These are phyloP conservation scores for Tragelaphus buxtoni DNA, from an alignment of 2,113 vertebrate genomes.

Conservation along the genomic window DNA sequence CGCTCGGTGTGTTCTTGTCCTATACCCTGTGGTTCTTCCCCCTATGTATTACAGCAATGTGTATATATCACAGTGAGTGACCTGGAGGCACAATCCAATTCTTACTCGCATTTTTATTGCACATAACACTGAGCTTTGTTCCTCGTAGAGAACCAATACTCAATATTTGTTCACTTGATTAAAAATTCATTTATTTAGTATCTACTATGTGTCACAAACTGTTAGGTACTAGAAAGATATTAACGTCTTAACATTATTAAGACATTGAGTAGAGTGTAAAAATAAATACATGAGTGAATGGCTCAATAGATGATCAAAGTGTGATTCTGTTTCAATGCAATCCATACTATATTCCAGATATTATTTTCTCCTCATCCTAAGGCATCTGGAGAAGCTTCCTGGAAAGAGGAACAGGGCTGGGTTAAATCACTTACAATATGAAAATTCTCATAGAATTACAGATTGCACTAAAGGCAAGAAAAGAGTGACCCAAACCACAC, in stretches of 20 bases:
- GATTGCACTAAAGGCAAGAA: background rate
- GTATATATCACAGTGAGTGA: background rate
- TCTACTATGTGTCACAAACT: background rate
- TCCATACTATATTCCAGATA: background rate
- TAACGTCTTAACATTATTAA: background rate
- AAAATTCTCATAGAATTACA: background rate
- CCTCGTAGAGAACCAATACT: background rate
- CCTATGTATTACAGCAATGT: rapidly evolving
- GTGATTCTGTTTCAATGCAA: background rate
- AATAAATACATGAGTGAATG: background rate
- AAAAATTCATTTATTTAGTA: background rate
- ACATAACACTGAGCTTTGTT: background rate
- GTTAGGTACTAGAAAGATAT: background rate
- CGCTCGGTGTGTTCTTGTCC: background rate
- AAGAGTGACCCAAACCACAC: background rate
- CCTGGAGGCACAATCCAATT: background rate
- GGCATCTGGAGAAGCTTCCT: background rate
- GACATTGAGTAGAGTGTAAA: background rate
- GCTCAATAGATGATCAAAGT: background rate
- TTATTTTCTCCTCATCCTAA: background rate
- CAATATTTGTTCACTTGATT: background rate
- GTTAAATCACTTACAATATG: background rate
- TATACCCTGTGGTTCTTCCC: background rate
- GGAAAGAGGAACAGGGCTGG: background rate
- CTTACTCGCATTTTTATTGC: background rate